phyloP scores from a whole-genome alignment of 2,888 invertebrate genomes.

The Aelia acuminata region DNA sequence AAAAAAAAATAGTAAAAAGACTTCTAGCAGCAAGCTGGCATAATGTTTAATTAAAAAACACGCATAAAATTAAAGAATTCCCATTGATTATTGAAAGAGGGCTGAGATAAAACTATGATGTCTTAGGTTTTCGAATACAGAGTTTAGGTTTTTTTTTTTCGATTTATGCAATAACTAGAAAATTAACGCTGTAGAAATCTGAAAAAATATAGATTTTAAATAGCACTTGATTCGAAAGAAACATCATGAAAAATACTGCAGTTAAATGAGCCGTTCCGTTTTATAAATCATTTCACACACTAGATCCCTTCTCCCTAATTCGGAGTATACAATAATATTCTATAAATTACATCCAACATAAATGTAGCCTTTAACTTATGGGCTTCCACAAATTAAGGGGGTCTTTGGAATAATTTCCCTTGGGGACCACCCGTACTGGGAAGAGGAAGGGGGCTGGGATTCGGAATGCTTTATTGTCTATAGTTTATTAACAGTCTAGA shows the following conservation, averaged over 20 bases:
- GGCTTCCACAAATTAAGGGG: not conserved
- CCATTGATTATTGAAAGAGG: no score
- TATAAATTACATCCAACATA: not conserved
- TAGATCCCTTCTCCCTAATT: not conserved
- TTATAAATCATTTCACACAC: not conserved
- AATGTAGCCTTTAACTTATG: not conserved
- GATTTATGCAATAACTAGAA: no score
- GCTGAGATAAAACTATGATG: no score
- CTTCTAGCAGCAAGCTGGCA: no score
- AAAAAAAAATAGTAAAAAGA: no score
- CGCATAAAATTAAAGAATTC: no score
- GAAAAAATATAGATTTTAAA: no score
- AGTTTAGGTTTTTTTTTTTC: no score
- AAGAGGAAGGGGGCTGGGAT: not conserved
- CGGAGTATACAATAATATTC: not conserved
- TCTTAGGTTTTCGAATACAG: no score
- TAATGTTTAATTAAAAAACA: no score
- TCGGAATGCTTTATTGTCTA: not conserved
- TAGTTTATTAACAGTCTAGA: not conserved
- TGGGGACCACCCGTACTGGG: not conserved
- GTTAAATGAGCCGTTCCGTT: not conserved
- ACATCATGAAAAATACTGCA: not conserved
- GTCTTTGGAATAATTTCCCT: slow-evolving; percentile 3
- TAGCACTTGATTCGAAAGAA: not conserved
- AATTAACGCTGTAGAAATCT: no score